These are phyloP conservation scores for Brenthis hecate DNA, from an alignment of 2,888 invertebrate species.

Conservation along the genomic window DNA sequence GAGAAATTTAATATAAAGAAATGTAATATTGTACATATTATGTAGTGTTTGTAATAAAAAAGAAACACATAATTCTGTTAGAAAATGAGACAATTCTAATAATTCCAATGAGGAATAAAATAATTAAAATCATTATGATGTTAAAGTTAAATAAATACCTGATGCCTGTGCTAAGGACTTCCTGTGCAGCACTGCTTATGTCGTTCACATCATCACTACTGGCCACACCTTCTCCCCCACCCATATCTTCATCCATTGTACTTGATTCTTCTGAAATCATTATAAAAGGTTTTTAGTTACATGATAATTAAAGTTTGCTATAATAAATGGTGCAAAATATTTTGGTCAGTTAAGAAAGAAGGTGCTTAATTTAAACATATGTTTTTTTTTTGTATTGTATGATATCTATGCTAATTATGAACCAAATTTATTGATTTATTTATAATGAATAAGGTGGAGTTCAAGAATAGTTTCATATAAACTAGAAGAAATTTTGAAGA, in stretches of 20 bases:
- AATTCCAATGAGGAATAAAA: slow-evolving; percentile 35
- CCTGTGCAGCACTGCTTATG: slow-evolving; percentile 76
- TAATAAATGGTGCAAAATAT: no score
- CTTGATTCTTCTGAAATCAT: slow-evolving; percentile 69
- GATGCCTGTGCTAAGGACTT: slow-evolving; percentile 64
- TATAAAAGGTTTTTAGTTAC: neutral
- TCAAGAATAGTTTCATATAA: no score
- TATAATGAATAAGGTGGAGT: no score
- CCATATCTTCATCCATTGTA: slow-evolving; percentile 79
- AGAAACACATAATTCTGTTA: neutral
- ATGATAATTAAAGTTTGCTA: no score
- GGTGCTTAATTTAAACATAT: no score
- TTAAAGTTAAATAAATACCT: neutral
- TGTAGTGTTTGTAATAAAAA: neutral
- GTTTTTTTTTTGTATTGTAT: no score
- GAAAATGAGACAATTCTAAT: no score
- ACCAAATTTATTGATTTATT: no score
- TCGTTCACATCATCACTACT: slow-evolving; percentile 79
- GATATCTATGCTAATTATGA: no score
- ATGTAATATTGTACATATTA: no score
- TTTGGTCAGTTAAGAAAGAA: no score
- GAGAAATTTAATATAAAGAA: neutral
- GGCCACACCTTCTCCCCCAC: slow-evolving; percentile 76
- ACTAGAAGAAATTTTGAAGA: no score
- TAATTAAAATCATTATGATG: slow-evolving; percentile 7